Evolutionary conservation across 1,140 invertebrate genomes (phyloP).

Genomic region (Drosophila prosaltans): DNA sequence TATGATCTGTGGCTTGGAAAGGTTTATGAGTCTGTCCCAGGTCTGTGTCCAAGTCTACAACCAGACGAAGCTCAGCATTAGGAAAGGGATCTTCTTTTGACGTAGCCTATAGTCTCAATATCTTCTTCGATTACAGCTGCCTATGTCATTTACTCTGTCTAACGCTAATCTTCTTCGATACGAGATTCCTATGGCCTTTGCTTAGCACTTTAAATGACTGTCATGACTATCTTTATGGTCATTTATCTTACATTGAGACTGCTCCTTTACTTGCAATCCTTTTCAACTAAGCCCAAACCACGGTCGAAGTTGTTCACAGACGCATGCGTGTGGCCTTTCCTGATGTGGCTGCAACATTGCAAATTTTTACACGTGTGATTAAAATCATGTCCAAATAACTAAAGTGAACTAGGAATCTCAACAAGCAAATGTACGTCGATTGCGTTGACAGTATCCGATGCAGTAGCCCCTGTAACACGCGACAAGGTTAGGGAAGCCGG

Average conservation of each 20-base stretch:
- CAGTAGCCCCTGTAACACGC: no score
- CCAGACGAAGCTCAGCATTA: no score
- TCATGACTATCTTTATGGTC: not conserved
- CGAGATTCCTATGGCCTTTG: not conserved
- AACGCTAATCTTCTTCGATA: no score
- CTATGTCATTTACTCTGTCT: no score
- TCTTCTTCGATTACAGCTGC: conserved; percentile 7
- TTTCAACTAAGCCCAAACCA: conserved; percentile 25
- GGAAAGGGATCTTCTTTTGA: no score
- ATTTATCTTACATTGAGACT: conserved; percentile 26
- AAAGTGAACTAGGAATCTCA: not conserved
- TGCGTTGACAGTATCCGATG: no score
- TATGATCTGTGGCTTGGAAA: no score
- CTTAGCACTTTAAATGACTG: conserved; percentile 13
- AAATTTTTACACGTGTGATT: conserved; percentile 27
- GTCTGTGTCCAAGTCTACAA: no score
- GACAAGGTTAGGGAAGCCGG: no score
- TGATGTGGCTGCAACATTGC: conserved; percentile 24
- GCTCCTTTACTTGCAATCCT: conserved; percentile 13
- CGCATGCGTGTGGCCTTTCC: conserved; percentile 24
- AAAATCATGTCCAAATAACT: conserved; percentile 20
- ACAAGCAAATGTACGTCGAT: not conserved
- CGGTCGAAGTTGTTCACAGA: conserved; percentile 22
- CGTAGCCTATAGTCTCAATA: not conserved
- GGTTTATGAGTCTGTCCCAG: no score